These are phyloP conservation scores for Eleutherodactylus coqui DNA, from an alignment of 2,797 vertebrate species.

Conservation along the genomic window DNA sequence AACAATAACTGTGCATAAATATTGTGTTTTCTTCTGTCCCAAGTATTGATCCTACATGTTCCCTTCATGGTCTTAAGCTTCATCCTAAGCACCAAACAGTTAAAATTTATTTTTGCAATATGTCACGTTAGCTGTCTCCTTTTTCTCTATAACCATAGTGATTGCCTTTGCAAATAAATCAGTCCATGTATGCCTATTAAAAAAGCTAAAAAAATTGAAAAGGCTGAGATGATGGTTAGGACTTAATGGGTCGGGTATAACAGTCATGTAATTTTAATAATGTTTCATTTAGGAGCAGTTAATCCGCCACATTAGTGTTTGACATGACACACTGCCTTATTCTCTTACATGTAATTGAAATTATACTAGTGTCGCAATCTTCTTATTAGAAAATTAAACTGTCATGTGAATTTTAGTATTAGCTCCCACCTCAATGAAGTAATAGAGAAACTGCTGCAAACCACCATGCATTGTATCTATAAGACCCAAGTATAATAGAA, in stretches of 20 bases:
- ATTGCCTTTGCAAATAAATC: neutral
- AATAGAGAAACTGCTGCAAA: too few species aligned
- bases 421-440: too few species aligned
- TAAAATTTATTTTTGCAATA: neutral
- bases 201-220: neutral
- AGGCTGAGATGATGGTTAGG: neutral
- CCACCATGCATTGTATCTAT: too few species aligned
- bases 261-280: neutral
- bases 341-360: neutral
- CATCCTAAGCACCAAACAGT: neutral
- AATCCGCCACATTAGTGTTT: neutral
- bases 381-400: neutral
- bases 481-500: too few species aligned
- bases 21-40: neutral
- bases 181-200: neutral
- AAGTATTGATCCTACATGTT: neutral
- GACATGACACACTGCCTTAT: neutral
- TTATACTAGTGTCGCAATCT: neutral
- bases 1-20: neutral
- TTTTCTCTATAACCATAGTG: neutral
- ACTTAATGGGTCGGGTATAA: constrained; percentile 1
- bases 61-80: neutral
- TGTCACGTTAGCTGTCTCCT: neutral
- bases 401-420: neutral
- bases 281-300: neutral